Evolutionary conservation across 2,888 invertebrate species (phyloP).

Genomic region (Anoplius nigerrimus): DNA sequence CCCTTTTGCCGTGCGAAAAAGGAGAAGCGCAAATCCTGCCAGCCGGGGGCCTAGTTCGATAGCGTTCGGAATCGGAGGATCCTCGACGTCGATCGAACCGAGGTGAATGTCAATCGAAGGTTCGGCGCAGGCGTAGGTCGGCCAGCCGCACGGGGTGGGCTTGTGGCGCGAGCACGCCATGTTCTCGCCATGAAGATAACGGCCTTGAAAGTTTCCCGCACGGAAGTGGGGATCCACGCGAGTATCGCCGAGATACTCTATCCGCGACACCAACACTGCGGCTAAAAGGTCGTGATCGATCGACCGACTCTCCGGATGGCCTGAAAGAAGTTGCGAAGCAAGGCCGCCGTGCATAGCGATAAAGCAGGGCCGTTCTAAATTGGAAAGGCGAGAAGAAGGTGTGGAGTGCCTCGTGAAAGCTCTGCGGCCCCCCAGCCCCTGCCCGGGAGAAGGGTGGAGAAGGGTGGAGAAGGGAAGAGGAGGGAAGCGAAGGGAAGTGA

Average conservation of each 20-base stretch:
- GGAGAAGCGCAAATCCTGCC: too few relatives aligned
- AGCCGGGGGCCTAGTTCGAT: slow-evolving; percentile 22
- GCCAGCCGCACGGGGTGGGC: neutral
- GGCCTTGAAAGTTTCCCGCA: slow-evolving; percentile 37
- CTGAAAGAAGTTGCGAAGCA: slow-evolving; percentile 38
- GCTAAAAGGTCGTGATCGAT: slow-evolving; percentile 55
- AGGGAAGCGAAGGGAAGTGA: neutral
- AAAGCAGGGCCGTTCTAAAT: slow-evolving; percentile 12
- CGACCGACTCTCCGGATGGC: slow-evolving; percentile 48
- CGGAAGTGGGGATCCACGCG: slow-evolving; percentile 32
- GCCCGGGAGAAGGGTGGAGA: neutral
- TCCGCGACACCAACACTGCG: slow-evolving; percentile 37
- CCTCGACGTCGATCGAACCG: slow-evolving; percentile 3
- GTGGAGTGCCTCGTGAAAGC: neutral
- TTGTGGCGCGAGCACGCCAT: slow-evolving; percentile 7
- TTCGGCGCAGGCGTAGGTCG: neutral
- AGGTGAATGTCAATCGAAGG: slow-evolving; percentile 8
- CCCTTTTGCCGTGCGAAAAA: too few relatives aligned
- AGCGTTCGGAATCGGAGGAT: slow-evolving; percentile 4
- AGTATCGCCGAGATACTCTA: slow-evolving; percentile 38
- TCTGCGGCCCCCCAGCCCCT: neutral
- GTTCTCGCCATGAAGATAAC: slow-evolving; percentile 33
- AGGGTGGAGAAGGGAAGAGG: neutral
- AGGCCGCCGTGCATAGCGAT: neutral
- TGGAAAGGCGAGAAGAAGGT: slow-evolving; percentile 24